Evolutionary conservation across 2,888 invertebrate genomes (phyloP).

Genomic region (Chrysodeixis includens): DNA sequence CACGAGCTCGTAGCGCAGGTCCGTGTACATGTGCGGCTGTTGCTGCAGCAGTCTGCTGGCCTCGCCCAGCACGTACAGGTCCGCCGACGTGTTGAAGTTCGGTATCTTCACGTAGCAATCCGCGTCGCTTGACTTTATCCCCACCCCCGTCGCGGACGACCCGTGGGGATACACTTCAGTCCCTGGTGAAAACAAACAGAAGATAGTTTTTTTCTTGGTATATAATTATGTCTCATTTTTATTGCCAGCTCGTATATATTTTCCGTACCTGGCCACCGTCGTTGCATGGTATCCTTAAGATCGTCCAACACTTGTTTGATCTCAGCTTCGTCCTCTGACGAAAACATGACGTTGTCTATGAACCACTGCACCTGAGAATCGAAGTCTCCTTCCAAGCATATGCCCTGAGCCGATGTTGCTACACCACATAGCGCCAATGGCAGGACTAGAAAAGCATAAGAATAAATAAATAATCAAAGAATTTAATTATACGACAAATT

Average conservation of each 20-base stretch:
- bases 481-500: too few relatives aligned
- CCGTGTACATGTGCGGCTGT: slow-evolving; percentile 38
- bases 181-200: slow-evolving; percentile 33
- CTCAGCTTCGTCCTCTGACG: background rate
- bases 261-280: background rate
- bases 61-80: slow-evolving; percentile 21
- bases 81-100: slow-evolving; percentile 8
- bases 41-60: slow-evolving; percentile 23
- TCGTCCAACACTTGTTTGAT: background rate
- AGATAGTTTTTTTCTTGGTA: too few relatives aligned
- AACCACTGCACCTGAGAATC: slow-evolving; percentile 19
- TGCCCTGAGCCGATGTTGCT: background rate
- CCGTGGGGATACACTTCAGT: slow-evolving; percentile 45
- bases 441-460: background rate
- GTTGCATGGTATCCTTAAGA: slow-evolving; percentile 17
- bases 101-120: slow-evolving; percentile 51
- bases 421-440: background rate
- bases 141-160: slow-evolving; percentile 53
- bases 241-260: too few relatives aligned
- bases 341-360: slow-evolving; percentile 17
- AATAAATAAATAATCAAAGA: background rate
- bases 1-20: background rate
- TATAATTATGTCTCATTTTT: too few relatives aligned
- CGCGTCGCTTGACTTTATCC: slow-evolving; percentile 50
- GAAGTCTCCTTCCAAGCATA: slow-evolving; percentile 23